Base-by-base conservation (phyloP, 2,797 vertebrate species). In the Sebastes dallii region DNA sequence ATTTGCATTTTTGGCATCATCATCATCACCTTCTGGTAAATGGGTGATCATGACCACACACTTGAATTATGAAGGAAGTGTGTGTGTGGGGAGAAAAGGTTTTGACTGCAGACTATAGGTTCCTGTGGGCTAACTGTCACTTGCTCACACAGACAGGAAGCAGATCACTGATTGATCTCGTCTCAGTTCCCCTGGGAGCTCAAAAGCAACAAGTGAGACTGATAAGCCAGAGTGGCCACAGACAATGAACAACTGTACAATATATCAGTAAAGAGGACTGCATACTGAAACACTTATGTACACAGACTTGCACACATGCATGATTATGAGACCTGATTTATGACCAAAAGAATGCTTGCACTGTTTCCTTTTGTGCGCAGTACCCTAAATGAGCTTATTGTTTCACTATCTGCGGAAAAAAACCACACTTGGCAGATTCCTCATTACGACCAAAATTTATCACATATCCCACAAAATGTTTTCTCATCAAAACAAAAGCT, bases 151-250 rank as follows among this genome's bases (percentile, higher is more conserved):
- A 52, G 52, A 75, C 89, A 89, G 92, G 93, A 94, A 94, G 62
- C 81, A 60, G 84, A 82, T 89, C 68, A 50, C 75, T 60, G 66
- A 69, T 60, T 22, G 78, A 86, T 87, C 77, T 46, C 0, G 67
- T 90, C 87, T 88, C 79, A 84, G 55, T 89, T 90, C 82, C 85
- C 25, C 72, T 25, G 22, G 34, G 55, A 72, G 70, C 80, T 83
- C 42, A 81, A 88, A 81, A 88, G 78, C 87, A 93, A 91, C 90
- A 95, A 91, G 89, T 79, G 62, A 13, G 36, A 54, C 58, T 73
- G 83, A 87, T 89, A 87, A 90, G 82, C 69, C 79, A 74, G 56
- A 81, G 36, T 54, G 69, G 46, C 39, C 65, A 46, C 66, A 78
- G 81, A 86, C 81, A 85, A 83, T 78, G 67, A 65, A 32, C 30